Evolutionary conservation across 2,888 invertebrate species (phyloP), one percentile per base, ranked within the genome.

Genomic region (Cremastobaeus sp.): DNA sequence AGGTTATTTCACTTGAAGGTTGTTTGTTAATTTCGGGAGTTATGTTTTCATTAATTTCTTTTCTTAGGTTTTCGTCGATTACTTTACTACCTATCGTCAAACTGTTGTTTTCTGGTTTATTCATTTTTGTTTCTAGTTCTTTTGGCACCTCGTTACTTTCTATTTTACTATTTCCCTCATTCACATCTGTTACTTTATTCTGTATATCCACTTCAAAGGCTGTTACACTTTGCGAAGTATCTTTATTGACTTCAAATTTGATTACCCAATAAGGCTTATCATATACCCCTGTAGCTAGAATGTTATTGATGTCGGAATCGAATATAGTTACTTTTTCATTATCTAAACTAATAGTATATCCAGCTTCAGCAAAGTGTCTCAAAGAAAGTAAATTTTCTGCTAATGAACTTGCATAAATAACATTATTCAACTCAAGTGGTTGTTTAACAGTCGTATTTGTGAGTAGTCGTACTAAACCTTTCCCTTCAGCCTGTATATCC

Each of bases 191-290:
- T 9, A 6, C 28, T 5, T 25, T 11, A 11, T 21, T 43, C 5
- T 43, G 1, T 8, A 30, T 6, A 12, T 15, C 21, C 15, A 11
- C 8, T 14, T 25, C 30, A 28, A 30, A 47, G 8, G 4, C 15
- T 28, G 14, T 1, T 8, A 25, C 25, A 39, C 8, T 25, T 25
- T 8, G 25, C 25, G 25, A 8, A 25, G 4, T 39, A 14, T 39
- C 15, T 2, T 39, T 39, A 12, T 20, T 20, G 6, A 18, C 2
- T 8, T 11, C 25, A 25, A 37, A 37, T 11, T 37, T 18, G 8
- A 37, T 37, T 37, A 11, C 9, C 37, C 37, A 37, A 9, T 37
- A 68, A 34, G 74, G 55, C 6, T 71, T 59, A 41, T 64, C 21
- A 21, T 41, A 21, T 17, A 37, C 37, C 2, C 37, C 37, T 17